Percentiles rank a stretch among this genome's conserved stretches.
Conservation (phyloP, 2,888 invertebrate species). For the Meandrusa payeni region DNA sequence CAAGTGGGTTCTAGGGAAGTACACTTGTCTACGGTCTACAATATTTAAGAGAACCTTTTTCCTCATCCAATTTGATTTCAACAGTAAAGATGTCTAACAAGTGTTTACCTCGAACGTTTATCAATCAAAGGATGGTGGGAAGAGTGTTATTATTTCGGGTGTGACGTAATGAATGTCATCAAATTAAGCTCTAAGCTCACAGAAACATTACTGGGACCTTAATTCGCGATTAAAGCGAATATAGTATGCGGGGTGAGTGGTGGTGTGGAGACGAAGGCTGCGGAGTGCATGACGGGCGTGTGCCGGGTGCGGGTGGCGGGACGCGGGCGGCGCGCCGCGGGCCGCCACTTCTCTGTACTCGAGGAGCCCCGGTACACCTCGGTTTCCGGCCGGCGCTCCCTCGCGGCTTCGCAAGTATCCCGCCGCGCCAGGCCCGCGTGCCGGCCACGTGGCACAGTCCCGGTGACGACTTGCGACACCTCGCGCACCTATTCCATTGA, state of each 20-base stretch:
- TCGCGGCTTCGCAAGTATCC: constrained; percentile 70
- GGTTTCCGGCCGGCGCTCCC: constrained; percentile 76
- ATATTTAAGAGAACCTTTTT: constrained; percentile 15
- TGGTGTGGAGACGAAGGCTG: constrained; percentile 74
- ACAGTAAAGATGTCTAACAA: neutral
- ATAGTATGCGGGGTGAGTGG: constrained; percentile 77
- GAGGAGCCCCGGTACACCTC: constrained; percentile 79
- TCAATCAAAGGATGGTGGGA: constrained; percentile 3
- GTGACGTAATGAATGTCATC: constrained; percentile 61
- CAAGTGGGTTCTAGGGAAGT: constrained; percentile 13
- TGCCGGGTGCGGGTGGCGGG: constrained; percentile 47
- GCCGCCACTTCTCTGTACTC: constrained; percentile 77
- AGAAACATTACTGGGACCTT: constrained; percentile 76
- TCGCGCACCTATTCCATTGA: constrained; percentile 47
- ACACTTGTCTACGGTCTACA: constrained; percentile 18
- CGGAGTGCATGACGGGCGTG: constrained; percentile 66
- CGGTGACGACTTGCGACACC: constrained; percentile 42
- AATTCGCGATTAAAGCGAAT: constrained; percentile 79
- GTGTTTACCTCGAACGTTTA: constrained; percentile 3
- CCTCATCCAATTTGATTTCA: constrained; percentile 14
- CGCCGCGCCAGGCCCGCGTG: constrained; percentile 51
- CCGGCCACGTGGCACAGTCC: constrained; percentile 64
- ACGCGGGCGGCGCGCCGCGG: constrained; percentile 64
- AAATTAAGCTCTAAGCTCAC: constrained; percentile 73
- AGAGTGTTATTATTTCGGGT: constrained; percentile 9